Base-by-base conservation (phyloP, 2,888 invertebrate genomes). In the Mamestra brassicae region DNA sequence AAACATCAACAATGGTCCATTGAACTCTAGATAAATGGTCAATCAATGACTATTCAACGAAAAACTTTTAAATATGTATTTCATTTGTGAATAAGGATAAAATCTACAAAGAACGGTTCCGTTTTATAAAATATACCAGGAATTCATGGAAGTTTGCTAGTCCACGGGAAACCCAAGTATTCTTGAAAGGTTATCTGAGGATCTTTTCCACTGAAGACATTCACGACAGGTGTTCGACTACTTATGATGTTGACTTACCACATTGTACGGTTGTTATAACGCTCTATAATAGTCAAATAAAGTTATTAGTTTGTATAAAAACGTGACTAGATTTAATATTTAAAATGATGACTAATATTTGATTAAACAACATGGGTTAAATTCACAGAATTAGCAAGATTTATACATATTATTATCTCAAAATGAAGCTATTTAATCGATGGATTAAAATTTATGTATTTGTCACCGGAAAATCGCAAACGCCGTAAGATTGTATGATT, bases 151-250 rank as follows among this genome's bases (percentile, higher is more conserved):
- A 47, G 10, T 55, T 54, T 55, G 55, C 58, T 50, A 45, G 36
- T 64, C 42, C 45, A 26, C 57, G 84, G 85, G 65, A 83, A 85
- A 84, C 76, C 84, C 85, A 57, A 36, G 67, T 8, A 52, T 52
- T 63, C 58, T 78, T 50, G 10, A 85, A 76, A 83, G 70, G 58
- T 70, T 72, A 76, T 83, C 76, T 50, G 57, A 55, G 47, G 36
- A 79, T 80, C 73, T 73, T 54, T 68, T 69, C 34, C 57, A 67
- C 63, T 58, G 55, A 58, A 78, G 10, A 54, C n/a, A 45, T 66
- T 65, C 47, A 58, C 64, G 54, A 68, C 34, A 45, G 50, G 79
- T 72, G 55, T 62, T 73, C 45, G 62, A 66, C 52, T 34, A 47
- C 54, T 50, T 77, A 38, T n/a, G 3, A n/a, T 63, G 36, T 52